These are phyloP conservation scores for Alitta virens DNA, from an alignment of 2,888 invertebrate species.

Conservation along the genomic window DNA sequence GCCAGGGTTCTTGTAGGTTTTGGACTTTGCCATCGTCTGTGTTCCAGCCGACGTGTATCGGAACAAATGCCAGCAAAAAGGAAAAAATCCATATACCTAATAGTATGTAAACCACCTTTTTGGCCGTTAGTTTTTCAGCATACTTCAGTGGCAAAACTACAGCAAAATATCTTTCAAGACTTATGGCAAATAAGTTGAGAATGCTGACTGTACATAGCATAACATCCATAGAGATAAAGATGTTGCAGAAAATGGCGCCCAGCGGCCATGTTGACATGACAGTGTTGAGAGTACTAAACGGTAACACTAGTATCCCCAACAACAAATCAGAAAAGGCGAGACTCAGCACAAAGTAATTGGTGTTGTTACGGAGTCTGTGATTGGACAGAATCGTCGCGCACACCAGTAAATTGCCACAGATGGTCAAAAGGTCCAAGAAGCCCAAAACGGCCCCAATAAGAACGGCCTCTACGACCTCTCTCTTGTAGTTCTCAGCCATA, in stretches of 20 bases:
- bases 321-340: constrained; percentile 16
- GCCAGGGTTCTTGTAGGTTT: neutral
- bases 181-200: constrained; percentile 19
- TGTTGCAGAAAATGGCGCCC: constrained; percentile 11
- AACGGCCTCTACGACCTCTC: constrained; percentile 4
- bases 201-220: constrained; percentile 18
- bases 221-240: constrained; percentile 16
- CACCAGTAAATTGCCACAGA: constrained; percentile 14
- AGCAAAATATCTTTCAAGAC: constrained; percentile 17
- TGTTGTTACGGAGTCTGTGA: constrained; percentile 9
- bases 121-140: neutral
- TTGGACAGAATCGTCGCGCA: constrained; percentile 9
- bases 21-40: constrained; percentile 13
- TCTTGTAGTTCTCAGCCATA: too few species aligned
- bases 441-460: constrained; percentile 11
- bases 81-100: constrained; percentile 15
- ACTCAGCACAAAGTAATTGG: constrained; percentile 11
- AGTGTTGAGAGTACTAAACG: constrained; percentile 14
- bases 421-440: constrained; percentile 6
- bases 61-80: constrained; percentile 14
- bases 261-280: constrained; percentile 11
- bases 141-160: constrained; percentile 11
- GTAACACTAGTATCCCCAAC: constrained; percentile 13
- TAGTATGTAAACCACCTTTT: constrained; percentile 5
- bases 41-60: constrained; percentile 19